phyloP scores from a whole-genome alignment of 2,113 vertebrate genomes.

The Ornithorhynchus anatinus region DNA sequence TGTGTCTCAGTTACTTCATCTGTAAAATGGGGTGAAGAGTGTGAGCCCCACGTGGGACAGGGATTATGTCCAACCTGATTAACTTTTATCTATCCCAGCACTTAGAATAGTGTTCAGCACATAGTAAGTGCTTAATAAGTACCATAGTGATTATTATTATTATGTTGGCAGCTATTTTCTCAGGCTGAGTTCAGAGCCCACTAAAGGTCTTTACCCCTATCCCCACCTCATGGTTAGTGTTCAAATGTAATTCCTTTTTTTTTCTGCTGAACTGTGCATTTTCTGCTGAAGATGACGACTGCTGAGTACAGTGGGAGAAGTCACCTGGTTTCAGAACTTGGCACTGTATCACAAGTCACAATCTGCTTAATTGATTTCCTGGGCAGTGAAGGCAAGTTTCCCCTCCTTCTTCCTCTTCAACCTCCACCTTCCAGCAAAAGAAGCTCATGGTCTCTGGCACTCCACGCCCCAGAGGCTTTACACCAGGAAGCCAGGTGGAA shows the following conservation, averaged over 20 bases:
- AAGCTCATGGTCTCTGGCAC: rapidly evolving
- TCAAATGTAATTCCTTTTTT: not conserved
- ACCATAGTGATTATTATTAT: too few relatives aligned
- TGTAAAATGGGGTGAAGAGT: too few relatives aligned
- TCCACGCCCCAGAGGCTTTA: not conserved
- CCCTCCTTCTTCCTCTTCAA: rapidly evolving
- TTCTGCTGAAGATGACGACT: not conserved
- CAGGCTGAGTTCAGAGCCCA: too few relatives aligned
- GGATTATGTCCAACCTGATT: too few relatives aligned
- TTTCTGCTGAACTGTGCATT: not conserved
- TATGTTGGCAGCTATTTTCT: too few relatives aligned
- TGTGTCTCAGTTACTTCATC: too few relatives aligned
- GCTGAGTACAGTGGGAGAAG: not conserved
- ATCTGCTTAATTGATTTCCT: rapidly evolving
- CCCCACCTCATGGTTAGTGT: not conserved
- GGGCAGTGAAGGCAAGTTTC: not conserved
- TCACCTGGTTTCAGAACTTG: rapidly evolving
- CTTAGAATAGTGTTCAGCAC: too few relatives aligned
- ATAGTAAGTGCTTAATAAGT: too few relatives aligned
- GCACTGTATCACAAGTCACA: not conserved
- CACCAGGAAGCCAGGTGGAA: too few relatives aligned
- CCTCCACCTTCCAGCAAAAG: rapidly evolving
- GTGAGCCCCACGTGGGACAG: too few relatives aligned
- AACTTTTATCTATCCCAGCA: too few relatives aligned
- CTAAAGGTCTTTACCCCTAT: too few relatives aligned